Conservation (phyloP, 2,888 invertebrate genomes). For the Epistrophe eligans region DNA sequence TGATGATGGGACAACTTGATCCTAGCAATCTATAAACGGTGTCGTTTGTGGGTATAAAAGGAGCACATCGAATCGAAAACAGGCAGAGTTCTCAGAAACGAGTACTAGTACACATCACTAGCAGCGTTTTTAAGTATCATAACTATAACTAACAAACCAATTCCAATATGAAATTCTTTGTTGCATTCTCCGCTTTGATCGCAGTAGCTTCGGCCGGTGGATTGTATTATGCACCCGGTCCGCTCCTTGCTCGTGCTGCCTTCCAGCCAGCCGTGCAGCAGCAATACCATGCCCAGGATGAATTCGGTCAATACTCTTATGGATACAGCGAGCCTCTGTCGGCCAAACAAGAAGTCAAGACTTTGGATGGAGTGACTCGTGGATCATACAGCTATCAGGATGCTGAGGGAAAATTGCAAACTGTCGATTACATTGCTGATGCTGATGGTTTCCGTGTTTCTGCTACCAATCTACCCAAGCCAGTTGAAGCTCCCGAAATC, state of each 20-base stretch:
- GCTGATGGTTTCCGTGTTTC: constrained; percentile 87
- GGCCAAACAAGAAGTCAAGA: constrained; percentile 86
- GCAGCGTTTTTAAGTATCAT: constrained; percentile 77
- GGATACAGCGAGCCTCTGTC: constrained; percentile 87
- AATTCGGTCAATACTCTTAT: constrained; percentile 87
- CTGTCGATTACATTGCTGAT: constrained; percentile 86
- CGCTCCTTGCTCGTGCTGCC: constrained; percentile 79
- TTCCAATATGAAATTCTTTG: constrained; percentile 80
- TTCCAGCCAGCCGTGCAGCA: constrained; percentile 83
- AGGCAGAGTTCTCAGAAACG: constrained; percentile 79
- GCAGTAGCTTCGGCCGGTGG: constrained; percentile 78
- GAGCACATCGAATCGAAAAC: constrained; percentile 76
- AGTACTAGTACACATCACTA: constrained; percentile 80
- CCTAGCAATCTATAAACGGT: constrained; percentile 49
- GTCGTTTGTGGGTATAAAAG: constrained; percentile 80
- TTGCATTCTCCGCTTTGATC: constrained; percentile 78
- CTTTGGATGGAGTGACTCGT: constrained; percentile 86
- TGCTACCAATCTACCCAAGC: constrained; percentile 86
- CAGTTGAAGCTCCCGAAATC: constrained; percentile 78
- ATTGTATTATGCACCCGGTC: constrained; percentile 76
- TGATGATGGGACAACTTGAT: constrained; percentile 55
- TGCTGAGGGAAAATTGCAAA: constrained; percentile 86
- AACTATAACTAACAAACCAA: constrained; percentile 40
- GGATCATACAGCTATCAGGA: constrained; percentile 87
- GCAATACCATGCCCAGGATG: constrained; percentile 87